Evolutionary conservation across 1,140 invertebrate species (phyloP), one percentile per base, ranked within the genome.

Genomic region (Drosophila trapezifrons): DNA sequence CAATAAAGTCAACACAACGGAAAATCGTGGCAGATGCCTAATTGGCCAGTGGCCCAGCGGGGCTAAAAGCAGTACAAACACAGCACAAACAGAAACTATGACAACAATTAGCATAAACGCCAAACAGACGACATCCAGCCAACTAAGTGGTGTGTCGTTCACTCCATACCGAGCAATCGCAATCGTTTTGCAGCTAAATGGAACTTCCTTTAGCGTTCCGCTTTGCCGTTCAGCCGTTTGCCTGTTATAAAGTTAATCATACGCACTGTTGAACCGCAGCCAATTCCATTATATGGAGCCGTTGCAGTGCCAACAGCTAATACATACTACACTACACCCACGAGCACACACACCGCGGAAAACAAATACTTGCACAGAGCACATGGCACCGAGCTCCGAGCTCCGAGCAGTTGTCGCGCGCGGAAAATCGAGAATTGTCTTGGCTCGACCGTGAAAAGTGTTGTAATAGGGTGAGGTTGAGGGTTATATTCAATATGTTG

Each of bases 221-320:
- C 27, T 51, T 45, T n/a, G 25, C 35, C 35, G 18, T 62, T 62
- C 40, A 42, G 27, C 52, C 62, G 49, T 56, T 40, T 45, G 46
- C 17, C 29, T 27, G 73, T 45, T 56, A 43, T 62, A 56, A 55
- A 70, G 74, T 70, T 77, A 77, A 77, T 77, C 75, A 77, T 77
- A 77, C 75, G 75, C 75, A 70, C 74, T 74, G 75, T 77, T 77
- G 75, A 70, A 77, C 75, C 57, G 75, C 20, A 62, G 57, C 52
- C 66, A 77, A 77, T 77, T 77, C 32, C 57, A 77, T 63, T 77
- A 57, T 64, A 69, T 58, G 57, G 63, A 49, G 38, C 42, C 60
- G 46, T 29, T 70, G 64, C 74, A 70, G 64, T 70, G 64, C 65
- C 63, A 77, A 55, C 45, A 70, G n/a, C 72, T 40, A 46, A 13